Evolutionary conservation across 2,888 invertebrate species (phyloP), one percentile per base, ranked within the genome.

Genomic region (Pyrocoelia pectoralis): DNA sequence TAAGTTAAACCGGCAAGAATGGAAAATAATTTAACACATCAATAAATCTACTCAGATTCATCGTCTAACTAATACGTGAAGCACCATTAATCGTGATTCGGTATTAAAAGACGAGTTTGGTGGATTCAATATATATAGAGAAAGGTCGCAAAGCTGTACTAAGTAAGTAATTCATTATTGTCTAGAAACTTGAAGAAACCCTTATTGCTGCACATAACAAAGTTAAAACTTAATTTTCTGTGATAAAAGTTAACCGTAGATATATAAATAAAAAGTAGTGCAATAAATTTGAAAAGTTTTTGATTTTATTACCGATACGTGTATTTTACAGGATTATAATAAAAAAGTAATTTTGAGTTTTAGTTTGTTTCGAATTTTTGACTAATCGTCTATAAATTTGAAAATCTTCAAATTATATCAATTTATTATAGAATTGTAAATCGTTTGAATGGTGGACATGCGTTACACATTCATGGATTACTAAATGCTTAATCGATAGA

Each of bases 151-250:
- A 19, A 40, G 38, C 56, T 49, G 29, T 6, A 6, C 24, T 9
- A 56, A 56, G 38, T 41, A 50, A 56, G 38, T 41, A 50, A 56
- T 56, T 18, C 49, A 56, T 56, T 24, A 28, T 55, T 41, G 14
- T 38, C 15, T 18, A 24, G 13, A 50, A 50, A 46, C 17, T 46
- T 46, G 4, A 33, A 56, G 29, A 46, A 53, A 55, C 28, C 15
- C 28, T 5, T 1, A 24, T 24, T 24, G 17, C 12, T 46, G 29
- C 56, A 56, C 48, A 40, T 12, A 49, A 40, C 17, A 40, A 48
- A 56, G 49, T 48, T 50, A 18, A 33, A 49, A 49, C 49, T 13
- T 17, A 56, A 49, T 49, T 33, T 17, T 13, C 28, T 29, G 10
- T 24, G 12, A 29, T 29, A n/a, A 24, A 18, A 18, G n/a, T 5